These are phyloP conservation scores for Hemicordylus capensis DNA, from an alignment of 2,113 vertebrate species.

Conservation along the genomic window DNA sequence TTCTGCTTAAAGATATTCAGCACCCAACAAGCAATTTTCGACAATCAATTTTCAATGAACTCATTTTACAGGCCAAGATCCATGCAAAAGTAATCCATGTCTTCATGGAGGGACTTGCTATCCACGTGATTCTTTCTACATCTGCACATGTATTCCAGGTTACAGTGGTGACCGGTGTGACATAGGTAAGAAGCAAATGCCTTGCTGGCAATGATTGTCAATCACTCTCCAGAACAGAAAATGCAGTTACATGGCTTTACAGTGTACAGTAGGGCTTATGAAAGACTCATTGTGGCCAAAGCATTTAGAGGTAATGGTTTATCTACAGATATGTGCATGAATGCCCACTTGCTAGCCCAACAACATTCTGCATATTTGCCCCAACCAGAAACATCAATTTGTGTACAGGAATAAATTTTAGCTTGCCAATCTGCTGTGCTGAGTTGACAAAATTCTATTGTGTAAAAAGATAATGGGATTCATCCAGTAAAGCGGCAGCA, in stretches of 20 bases:
- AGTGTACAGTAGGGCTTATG: neutral
- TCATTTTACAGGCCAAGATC: conserved; percentile 79
- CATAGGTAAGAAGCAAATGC: conserved; percentile 79
- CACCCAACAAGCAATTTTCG: neutral
- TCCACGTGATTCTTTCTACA: conserved; percentile 77
- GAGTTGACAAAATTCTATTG: neutral
- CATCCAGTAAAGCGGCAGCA: neutral
- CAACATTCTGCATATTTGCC: neutral
- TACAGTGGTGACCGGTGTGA: conserved; percentile 91
- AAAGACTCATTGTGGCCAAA: neutral
- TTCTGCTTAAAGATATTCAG: conserved; percentile 10
- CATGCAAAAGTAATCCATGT: conserved; percentile 86
- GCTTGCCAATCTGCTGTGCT: neutral
- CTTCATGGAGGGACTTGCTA: conserved; percentile 90
- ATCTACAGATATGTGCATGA: neutral
- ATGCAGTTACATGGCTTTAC: neutral
- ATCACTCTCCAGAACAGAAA: neutral
- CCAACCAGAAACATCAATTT: neutral
- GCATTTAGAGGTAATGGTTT: neutral
- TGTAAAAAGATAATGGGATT: too few relatives aligned
- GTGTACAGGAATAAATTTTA: neutral
- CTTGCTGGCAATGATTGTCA: neutral
- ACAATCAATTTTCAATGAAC: conserved; percentile 44
- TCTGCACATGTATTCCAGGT: conserved; percentile 90
- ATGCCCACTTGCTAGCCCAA: neutral